These are phyloP conservation scores for Streblospio benedicti DNA, from an alignment of 1,140 invertebrate species.

Conservation along the genomic window DNA sequence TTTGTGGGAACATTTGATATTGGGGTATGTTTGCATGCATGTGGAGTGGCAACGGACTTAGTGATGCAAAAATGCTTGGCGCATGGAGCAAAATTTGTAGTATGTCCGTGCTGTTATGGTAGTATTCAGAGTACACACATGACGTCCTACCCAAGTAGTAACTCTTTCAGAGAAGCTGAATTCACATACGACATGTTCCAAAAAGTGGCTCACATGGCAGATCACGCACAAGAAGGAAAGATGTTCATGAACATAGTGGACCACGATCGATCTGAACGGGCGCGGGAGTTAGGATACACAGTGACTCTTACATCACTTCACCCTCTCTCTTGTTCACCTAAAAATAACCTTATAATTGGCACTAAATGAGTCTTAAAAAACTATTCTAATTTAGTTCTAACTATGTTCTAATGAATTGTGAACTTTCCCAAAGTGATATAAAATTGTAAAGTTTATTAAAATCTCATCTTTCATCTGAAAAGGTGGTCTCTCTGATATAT, in stretches of 20 bases:
- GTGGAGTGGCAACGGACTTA: conserved; percentile 86
- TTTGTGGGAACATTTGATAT: conserved; percentile 59
- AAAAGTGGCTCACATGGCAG: background rate
- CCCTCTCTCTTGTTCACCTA: conserved; percentile 75
- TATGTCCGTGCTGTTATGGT: conserved; percentile 92
- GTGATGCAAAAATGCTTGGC: conserved; percentile 75
- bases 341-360: conserved; percentile 86
- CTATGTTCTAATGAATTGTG: too few relatives aligned
- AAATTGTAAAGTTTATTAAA: too few relatives aligned
- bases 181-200: conserved; percentile 31
- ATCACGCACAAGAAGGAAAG: conserved; percentile 47
- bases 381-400: too few relatives aligned
- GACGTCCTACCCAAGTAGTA: conserved; percentile 57
- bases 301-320: conserved; percentile 66
- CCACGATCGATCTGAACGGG: conserved; percentile 67
- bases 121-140: conserved; percentile 65
- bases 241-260: conserved; percentile 81
- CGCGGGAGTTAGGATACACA: conserved; percentile 64
- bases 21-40: conserved; percentile 82
- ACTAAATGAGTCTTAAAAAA: too few relatives aligned
- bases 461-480: too few relatives aligned
- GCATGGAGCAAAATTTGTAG: conserved; percentile 70
- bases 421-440: too few relatives aligned
- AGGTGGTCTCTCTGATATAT: too few relatives aligned
- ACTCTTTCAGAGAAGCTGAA: conserved; percentile 49